Evolutionary conservation across 2,113 vertebrate species (phyloP), one percentile per base, ranked within the genome.

Genomic region (Triplophysa siluroides): DNA sequence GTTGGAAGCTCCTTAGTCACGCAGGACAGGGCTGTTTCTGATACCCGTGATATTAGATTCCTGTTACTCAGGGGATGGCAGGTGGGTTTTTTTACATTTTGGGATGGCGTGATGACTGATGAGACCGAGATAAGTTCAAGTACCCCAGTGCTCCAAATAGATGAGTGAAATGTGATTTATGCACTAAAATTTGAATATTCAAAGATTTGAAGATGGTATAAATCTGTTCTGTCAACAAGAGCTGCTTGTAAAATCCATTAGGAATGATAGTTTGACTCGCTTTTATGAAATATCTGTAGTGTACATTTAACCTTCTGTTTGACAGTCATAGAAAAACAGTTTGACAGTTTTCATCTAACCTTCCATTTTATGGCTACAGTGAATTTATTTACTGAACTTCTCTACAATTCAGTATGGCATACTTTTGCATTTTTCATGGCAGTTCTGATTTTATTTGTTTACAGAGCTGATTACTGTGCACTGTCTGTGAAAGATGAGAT

Each of bases 401-500:
- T 21, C 4, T 76, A 47, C 7, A 29, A 23, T 73, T 73, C 10
- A 60, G 41, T 41, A 58, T 24, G 16, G 58, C 41, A 45, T n/a
- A 47, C 8, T 1, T 29, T 4, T 62, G 38, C 62, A 65, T 65
- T 38, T 65, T 38, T 45, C 19, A 43, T 24, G 47, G 43, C 61
- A 24, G 14, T 62, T 52, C 2, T 65, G 24, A 50, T 21, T 65
- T 76, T 24, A 65, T n/a, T 18, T 76, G 41, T 76, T 54, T 58
- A 33, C 19, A 52, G 12, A 18, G 45, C 38, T 65, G 74, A 76
- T 76, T 65, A 24, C 24, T 14, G 45, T 8, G 18, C 0, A 2
- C 43, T 43, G 14, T 21, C 74, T 29, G 74, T 33, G 24, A 76
- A 52, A 64, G 24, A 77, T 77, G 61, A 52, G 45, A 77, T 65